Base-by-base conservation (phyloP, 2,113 vertebrate genomes). In the Pampusana beccarii region DNA sequence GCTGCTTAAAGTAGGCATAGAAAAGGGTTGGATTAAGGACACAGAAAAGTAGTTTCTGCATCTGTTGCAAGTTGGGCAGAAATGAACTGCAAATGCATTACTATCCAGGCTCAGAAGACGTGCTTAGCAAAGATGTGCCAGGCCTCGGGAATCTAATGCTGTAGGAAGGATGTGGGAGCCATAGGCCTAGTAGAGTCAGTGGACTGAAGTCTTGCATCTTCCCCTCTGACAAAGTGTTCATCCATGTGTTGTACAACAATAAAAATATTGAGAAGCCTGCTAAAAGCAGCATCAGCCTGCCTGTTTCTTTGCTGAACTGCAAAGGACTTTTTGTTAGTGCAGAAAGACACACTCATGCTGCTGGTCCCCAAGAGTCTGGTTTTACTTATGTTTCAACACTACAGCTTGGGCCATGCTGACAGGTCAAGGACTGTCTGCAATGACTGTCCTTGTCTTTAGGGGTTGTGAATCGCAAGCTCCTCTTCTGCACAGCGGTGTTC, bases 251-350 rank as follows among this genome's bases (percentile, higher is more conserved):
- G 26, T 66, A 53, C 46, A 81, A 46, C 56, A 80, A 67, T 69
- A 96, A 81, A 89, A 80, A 40, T 40, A 57, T 4, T 53, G 80
- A 79, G 72, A 84, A 92, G 66, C 70, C 36, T 92, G n/a, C 50
- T 90, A 57, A 65, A 80, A 94, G 70, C 65, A 95, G 72, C 80
- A 60, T 58, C 57, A 91, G 60, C 53, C 62, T 84, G 57, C 65
- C 54, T 66, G 19, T 46, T 80, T 62, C 80, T 94, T 91, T 81
- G 77, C 80, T 89, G 80, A 80, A 86, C 44, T 80, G 90, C 84
- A 72, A 65, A 88, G 92, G 69, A 44, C 10, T 0, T 53, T 36
- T n/a, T 82, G 33, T 90, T 48, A 50, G 17, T 46, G 78, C 48
- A 69, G 83, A 94, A 81, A 80, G 74, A 44, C 61, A 26, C 13